Percentiles rank a stretch among this genome's conserved stretches.
phyloP scores from a whole-genome alignment of 2,113 vertebrate genomes.

The Sclerurus mexicanus region DNA sequence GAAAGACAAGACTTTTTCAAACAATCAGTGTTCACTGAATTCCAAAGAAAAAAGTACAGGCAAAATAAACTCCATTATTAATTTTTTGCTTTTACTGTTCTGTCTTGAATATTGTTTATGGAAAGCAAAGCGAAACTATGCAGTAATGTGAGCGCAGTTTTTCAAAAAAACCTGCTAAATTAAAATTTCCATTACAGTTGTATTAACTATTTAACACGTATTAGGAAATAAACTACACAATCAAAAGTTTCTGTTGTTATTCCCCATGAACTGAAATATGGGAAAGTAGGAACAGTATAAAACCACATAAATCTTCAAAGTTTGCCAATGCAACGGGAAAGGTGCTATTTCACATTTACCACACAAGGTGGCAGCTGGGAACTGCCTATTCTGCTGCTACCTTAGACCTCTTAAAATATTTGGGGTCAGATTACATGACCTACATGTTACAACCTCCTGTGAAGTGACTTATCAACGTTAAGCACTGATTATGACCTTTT shows the following conservation, averaged over 20 bases:
- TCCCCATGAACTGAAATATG: background rate
- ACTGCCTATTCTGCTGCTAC: background rate
- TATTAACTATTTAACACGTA: background rate
- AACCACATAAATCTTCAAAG: too few species aligned
- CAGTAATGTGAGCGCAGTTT: background rate
- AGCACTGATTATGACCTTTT: background rate
- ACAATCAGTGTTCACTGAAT: background rate
- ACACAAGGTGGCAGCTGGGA: slow-evolving; percentile 2
- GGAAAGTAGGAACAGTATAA: background rate
- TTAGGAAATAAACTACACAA: background rate
- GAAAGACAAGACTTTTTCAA: background rate
- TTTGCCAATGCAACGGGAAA: background rate
- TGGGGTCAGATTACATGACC: background rate
- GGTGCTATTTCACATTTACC: background rate
- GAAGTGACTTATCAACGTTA: background rate
- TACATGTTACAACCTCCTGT: background rate
- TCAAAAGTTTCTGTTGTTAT: background rate
- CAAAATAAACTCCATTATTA: background rate
- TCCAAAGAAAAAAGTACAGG: background rate
- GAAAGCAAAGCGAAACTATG: background rate
- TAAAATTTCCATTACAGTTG: background rate
- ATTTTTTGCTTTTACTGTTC: background rate
- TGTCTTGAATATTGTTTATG: background rate
- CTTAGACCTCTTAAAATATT: background rate
- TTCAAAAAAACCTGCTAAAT: background rate